These are phyloP conservation scores for Agelaius tricolor DNA, from an alignment of 2,113 vertebrate genomes.

Conservation along the genomic window DNA sequence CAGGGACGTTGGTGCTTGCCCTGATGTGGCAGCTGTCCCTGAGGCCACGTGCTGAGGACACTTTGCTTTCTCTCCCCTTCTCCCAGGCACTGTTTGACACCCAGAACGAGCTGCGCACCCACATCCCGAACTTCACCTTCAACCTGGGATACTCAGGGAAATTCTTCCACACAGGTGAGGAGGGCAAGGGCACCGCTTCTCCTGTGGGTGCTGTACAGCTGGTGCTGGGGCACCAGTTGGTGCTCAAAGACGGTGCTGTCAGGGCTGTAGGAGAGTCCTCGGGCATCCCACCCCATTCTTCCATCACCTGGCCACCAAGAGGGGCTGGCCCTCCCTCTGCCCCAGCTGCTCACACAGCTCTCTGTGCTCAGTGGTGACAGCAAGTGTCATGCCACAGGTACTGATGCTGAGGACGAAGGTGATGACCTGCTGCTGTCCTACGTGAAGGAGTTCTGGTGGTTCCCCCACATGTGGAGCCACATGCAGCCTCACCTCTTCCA, in stretches of 20 bases:
- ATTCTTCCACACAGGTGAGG: slow-evolving; percentile 97
- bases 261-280: background rate
- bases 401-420: slow-evolving; percentile 92
- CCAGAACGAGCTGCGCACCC: slow-evolving; percentile 88
- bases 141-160: slow-evolving; percentile 99
- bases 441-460: slow-evolving; percentile 98
- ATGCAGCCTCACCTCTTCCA: slow-evolving; percentile 99
- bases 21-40: background rate
- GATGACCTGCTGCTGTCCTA: slow-evolving; percentile 93
- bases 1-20: accelerated
- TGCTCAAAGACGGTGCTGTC: accelerated
- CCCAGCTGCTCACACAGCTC: background rate
- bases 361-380: accelerated
- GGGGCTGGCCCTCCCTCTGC: background rate
- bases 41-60: accelerated
- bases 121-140: slow-evolving; percentile 98
- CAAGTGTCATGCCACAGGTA: slow-evolving; percentile 70
- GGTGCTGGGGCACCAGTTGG: background rate
- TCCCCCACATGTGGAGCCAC: slow-evolving; percentile 99
- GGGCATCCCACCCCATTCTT: background rate
- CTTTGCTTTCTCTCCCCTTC: background rate
- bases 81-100: slow-evolving; percentile 90
- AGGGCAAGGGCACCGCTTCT: accelerated
- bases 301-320: background rate
- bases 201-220: background rate